Base-by-base conservation (phyloP, 1,140 invertebrate species). In the Tetramorium alpestre region DNA sequence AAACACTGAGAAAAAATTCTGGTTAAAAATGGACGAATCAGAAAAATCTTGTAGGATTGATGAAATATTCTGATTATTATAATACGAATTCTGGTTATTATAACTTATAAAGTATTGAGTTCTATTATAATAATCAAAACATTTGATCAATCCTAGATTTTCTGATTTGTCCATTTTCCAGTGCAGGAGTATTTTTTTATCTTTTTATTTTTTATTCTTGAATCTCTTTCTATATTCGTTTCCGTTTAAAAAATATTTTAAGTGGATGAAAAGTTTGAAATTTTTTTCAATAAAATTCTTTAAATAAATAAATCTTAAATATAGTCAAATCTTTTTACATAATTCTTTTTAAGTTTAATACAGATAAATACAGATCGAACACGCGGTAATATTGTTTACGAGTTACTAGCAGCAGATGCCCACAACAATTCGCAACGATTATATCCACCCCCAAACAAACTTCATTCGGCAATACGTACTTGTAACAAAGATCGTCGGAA, bases 391-490 rank as follows among this genome's bases (percentile, higher is more conserved):
- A 70, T 70, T 22, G 28, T 78, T 64, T 33, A 49, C 62, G 47
- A 54, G 22, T 38, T 13, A 47, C 18, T 38, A 58, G 41, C 38
- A 75, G 84, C 93, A 94, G 92, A 94, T 93, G 92, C 91, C 87
- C 73, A 41, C 58, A 90, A 94, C 93, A 94, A 94, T 93, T 90
- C 91, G 33, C 64, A 85, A 87, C 91, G 91, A 92, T 92, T 91
- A 92, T 33, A 33, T 33, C 33, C 85, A 86, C 65, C 73, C 38
- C 62, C 65, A 78, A 93, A 91, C 93, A 90, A 92, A 92, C 92
- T 81, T 80, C 51, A 16, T 81, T 60, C 86, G 80, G 58, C 75
- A 69, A 69, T 88, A 84, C 85, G 91, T 76, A 91, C 90, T 91
- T 75, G 90, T 89, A 88, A 93, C 89, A 91, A 91, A 65, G 87